phyloP scores from a whole-genome alignment of 2,113 vertebrate genomes.

The Myiopsitta monachus region DNA sequence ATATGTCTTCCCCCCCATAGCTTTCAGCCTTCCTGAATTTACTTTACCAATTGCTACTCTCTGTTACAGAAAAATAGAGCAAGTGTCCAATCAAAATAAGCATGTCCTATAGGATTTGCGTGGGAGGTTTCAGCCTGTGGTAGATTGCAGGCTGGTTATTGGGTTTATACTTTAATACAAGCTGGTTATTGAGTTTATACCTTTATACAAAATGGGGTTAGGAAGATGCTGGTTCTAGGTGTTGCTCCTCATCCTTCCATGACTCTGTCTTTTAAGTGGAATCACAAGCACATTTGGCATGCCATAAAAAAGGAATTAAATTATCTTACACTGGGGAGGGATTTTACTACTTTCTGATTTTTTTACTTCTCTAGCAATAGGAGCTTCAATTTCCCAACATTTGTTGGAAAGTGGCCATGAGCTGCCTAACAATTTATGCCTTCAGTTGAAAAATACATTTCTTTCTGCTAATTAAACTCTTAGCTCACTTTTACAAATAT shows the following conservation, averaged over 20 bases:
- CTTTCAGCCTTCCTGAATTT: neutral
- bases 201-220: rapidly evolving
- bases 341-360: neutral
- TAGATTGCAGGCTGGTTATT: neutral
- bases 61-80: neutral
- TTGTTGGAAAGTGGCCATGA: conserved; percentile 18
- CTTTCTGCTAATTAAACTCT: conserved; percentile 1
- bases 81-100: neutral
- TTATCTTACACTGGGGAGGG: neutral
- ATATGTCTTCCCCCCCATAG: neutral
- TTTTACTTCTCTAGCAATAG: neutral
- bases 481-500: conserved; percentile 65
- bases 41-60: neutral
- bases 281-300: neutral
- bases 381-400: neutral
- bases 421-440: conserved; percentile 56
- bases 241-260: neutral
- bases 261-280: neutral
- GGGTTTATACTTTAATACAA: neutral
- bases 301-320: neutral
- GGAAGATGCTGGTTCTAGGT: neutral
- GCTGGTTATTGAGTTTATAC: neutral
- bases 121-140: neutral
- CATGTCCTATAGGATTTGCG: rapidly evolving
- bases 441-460: conserved; percentile 61